Evolutionary conservation across 2,113 vertebrate genomes (phyloP).

Genomic region (Mus pahari): DNA sequence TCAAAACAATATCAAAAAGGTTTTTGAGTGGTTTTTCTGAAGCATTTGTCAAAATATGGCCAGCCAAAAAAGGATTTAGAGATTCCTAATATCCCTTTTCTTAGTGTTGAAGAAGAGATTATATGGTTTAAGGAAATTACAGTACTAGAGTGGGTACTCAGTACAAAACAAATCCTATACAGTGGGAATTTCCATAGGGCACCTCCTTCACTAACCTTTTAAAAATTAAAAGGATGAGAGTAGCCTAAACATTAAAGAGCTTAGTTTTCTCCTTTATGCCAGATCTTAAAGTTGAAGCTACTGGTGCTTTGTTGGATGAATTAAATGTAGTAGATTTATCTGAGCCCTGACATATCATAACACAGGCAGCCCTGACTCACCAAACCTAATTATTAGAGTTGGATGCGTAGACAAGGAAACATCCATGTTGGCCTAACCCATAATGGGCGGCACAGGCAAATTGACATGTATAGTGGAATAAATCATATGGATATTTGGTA

Average conservation of each 20-base stretch:
- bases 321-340: background rate
- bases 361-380: background rate
- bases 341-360: background rate
- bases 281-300: background rate
- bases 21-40: background rate
- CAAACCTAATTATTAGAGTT: background rate
- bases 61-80: background rate
- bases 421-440: background rate
- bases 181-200: background rate
- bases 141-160: background rate
- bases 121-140: background rate
- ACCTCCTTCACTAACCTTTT: background rate
- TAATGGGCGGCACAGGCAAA: background rate
- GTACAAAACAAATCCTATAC: background rate
- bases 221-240: background rate
- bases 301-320: background rate
- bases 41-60: background rate
- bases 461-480: background rate
- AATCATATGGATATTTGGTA: background rate
- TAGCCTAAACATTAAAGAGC: background rate
- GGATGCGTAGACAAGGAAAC: background rate
- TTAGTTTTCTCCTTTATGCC: background rate
- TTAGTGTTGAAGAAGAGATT: background rate
- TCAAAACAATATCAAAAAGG: background rate
- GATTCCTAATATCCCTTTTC: no score